phyloP scores from a whole-genome alignment of 2,888 invertebrate species.

The Octonoba sinensis region DNA sequence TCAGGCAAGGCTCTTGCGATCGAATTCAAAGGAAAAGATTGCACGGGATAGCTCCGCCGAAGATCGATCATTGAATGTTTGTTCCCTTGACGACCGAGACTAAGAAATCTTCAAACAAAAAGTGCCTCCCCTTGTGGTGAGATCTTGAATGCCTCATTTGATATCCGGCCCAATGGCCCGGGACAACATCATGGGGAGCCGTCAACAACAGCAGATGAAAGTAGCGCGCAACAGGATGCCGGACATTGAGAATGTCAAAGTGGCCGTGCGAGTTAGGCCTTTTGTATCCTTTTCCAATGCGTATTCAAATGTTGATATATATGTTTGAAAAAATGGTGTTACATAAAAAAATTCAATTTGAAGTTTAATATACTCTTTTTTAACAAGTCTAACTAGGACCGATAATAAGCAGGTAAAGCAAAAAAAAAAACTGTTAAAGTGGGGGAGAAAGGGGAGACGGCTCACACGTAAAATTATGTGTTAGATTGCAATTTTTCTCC shows the following conservation, averaged over 20 bases:
- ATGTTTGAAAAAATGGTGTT: background rate
- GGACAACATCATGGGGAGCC: slow-evolving; percentile 14
- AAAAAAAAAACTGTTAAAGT: too few relatives aligned
- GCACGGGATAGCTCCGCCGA: slow-evolving; percentile 17
- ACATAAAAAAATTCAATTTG: background rate
- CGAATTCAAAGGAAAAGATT: slow-evolving; percentile 20
- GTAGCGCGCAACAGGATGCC: slow-evolving; percentile 59
- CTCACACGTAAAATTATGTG: too few relatives aligned
- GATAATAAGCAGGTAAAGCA: too few relatives aligned
- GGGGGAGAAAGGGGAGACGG: too few relatives aligned
- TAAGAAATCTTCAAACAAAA: slow-evolving; percentile 41
- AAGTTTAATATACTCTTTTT: background rate
- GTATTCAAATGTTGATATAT: background rate
- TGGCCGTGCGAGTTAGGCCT: slow-evolving; percentile 75
- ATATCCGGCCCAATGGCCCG: slow-evolving; percentile 18
- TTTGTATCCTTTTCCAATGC: slow-evolving; percentile 71
- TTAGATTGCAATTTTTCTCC: too few relatives aligned
- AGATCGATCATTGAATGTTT: slow-evolving; percentile 23
- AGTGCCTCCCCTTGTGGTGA: slow-evolving; percentile 28
- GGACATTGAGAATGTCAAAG: slow-evolving; percentile 73
- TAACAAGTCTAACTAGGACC: too few relatives aligned
- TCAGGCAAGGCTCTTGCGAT: slow-evolving; percentile 15
- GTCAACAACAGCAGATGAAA: slow-evolving; percentile 19
- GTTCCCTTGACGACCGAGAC: slow-evolving; percentile 49
- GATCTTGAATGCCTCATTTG: background rate